Base-by-base conservation (phyloP, 1,140 invertebrate species). In the Tribolium castaneum region DNA sequence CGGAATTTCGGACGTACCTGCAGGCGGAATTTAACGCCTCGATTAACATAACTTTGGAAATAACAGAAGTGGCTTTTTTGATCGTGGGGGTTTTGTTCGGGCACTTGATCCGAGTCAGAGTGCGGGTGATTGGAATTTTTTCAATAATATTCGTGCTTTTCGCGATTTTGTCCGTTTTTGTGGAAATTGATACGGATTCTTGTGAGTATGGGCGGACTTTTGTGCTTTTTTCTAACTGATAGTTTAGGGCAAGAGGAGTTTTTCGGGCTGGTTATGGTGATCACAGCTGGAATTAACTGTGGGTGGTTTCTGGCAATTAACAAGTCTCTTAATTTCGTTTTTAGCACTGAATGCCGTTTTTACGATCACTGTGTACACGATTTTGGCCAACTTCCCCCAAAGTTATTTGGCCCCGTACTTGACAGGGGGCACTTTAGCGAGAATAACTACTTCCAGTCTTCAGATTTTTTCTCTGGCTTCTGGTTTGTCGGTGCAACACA, bases 131-230 rank as follows among this genome's bases (percentile, higher is more conserved):
- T 70, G 30, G 34, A 14, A 49, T 75, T 13, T 50, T 79, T 10
- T 9, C 50, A 13, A 12, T 73, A 3, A 56, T 72, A 14, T 54
- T 62, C 0, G 22, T n/a, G 0, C 9, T 78, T 9, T 56, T 78
- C 35, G 9, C 62, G 12, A 12, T 70, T 22, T 16, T 73, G 9
- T 59, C 70, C 5, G 45, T 70, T 22, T 70, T 80, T 39, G 59
- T 71, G 16, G 75, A 75, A 22, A 30, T 80, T 19, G 51, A 80
- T 59, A 80, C 79, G n/a, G 79, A 80, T 74, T 30, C 51, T 12
- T 80, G 79, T 78, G 72, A 78, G 71, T 80, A 77, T 49, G 1
- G 12, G 5, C 49, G 3, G 9, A 22, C 66, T 39, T 75, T 22
- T 10, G 2, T 76, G 3, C 5, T 10, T 10, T 39, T 45, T 45